Evolutionary conservation across 2,113 vertebrate species (phyloP).

Genomic region (Cyrtonyx montezumae): DNA sequence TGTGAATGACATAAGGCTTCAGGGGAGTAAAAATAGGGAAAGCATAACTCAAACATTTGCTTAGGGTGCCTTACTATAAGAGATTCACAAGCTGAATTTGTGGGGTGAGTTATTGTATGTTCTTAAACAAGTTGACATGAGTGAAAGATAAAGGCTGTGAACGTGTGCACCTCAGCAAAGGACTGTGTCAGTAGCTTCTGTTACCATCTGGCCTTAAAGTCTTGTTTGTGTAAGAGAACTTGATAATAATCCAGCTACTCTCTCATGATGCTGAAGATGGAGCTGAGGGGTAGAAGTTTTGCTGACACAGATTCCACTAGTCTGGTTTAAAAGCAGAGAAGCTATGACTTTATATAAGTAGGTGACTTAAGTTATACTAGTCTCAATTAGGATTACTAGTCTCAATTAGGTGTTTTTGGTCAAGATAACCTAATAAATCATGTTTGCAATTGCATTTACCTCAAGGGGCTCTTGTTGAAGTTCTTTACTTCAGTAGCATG

Average conservation of each 20-base stretch:
- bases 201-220: neutral
- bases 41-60: neutral
- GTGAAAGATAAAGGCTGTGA: neutral
- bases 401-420: neutral
- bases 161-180: neutral
- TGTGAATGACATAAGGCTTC: neutral
- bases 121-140: neutral
- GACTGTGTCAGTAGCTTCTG: neutral
- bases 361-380: neutral
- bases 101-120: accelerated
- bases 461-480: neutral
- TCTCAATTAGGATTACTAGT: neutral
- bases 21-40: neutral
- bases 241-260: neutral
- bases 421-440: neutral
- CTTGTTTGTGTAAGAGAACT: neutral
- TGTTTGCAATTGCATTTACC: neutral
- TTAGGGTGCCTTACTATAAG: neutral
- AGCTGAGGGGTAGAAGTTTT: too few relatives aligned
- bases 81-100: neutral
- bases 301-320: accelerated
- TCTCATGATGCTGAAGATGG: neutral
- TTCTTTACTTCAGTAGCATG: neutral
- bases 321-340: neutral
- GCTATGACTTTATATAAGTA: neutral